Evolutionary conservation across 2,888 invertebrate genomes (phyloP).

Genomic region (Thymelicus sylvestris): DNA sequence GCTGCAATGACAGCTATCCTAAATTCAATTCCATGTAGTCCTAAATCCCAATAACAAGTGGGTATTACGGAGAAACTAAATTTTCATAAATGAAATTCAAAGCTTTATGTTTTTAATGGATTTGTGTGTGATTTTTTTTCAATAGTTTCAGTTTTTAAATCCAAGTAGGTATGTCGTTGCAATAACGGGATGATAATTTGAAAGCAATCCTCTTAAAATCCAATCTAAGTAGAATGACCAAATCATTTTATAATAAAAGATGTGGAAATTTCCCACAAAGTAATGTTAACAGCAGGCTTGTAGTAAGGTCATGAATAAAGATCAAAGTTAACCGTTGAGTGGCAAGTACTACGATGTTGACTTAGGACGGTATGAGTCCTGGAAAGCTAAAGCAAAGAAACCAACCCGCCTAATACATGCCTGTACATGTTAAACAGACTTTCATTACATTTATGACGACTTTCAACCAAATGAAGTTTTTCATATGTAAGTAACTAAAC

Average conservation of each 20-base stretch:
- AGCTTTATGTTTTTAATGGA: no score
- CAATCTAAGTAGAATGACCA: neutral
- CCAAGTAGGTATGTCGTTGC: no score
- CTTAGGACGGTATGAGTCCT: conserved; percentile 20
- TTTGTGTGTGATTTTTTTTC: no score
- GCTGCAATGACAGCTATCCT: no score
- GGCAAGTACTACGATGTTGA: conserved; percentile 19
- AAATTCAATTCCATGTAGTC: no score
- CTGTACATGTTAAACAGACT: conserved; percentile 13
- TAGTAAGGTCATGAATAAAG: conserved; percentile 18
- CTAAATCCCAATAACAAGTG: no score
- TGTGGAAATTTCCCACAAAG: neutral
- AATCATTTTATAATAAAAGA: conserved; percentile 11
- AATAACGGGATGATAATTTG: neutral
- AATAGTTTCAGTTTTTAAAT: no score
- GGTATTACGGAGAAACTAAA: no score
- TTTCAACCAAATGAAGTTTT: neutral
- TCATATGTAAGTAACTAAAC: no score
- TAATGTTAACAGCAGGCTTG: neutral
- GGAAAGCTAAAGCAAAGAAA: conserved; percentile 14
- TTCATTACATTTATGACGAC: conserved; percentile 28
- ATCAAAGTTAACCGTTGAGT: conserved; percentile 20
- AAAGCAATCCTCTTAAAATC: neutral
- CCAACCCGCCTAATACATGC: conserved; percentile 17
- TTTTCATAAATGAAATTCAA: no score